Conservation (phyloP, 2,797 vertebrate species). For the Spinibarbus caldwelli region DNA sequence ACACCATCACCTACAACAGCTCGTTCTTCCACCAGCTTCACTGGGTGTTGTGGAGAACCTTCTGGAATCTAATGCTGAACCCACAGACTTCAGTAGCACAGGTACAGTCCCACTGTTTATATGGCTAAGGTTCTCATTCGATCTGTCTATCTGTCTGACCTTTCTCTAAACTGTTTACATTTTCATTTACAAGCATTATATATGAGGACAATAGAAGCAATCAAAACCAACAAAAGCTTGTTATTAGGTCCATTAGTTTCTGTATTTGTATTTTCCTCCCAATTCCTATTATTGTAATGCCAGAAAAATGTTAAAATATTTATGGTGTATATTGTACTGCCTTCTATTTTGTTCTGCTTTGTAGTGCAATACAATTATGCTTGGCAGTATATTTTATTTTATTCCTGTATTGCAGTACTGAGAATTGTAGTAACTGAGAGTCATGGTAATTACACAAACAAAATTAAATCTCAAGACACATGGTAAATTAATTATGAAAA, state of each 20-base stretch:
- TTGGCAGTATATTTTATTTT: neutral
- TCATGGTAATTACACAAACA: neutral
- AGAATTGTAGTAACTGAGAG: neutral
- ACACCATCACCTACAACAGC: constrained; percentile 81
- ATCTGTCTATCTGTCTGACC: neutral
- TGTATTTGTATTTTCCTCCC: neutral
- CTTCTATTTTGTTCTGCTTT: neutral
- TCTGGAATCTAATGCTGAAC: constrained; percentile 87
- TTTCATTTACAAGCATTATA: neutral
- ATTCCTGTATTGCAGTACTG: neutral
- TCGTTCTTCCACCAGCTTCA: constrained; percentile 88
- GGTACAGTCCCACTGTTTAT: constrained; percentile 70
- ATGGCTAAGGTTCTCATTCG: neutral
- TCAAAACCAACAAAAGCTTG: too few relatives aligned
- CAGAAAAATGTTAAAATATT: neutral
- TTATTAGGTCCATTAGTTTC: neutral
- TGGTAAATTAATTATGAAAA: neutral
- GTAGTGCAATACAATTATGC: neutral
- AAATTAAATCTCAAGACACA: neutral
- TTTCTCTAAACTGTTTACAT: neutral
- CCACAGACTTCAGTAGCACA: constrained; percentile 91
- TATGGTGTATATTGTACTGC: neutral
- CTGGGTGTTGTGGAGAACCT: constrained; percentile 88
- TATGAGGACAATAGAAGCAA: too few relatives aligned
- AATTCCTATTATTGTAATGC: neutral